A percentile compares a stretch with the other conserved stretches of the same genome.
phyloP scores from a whole-genome alignment of 2,113 vertebrate genomes.

The Oxyruncus cristatus region DNA sequence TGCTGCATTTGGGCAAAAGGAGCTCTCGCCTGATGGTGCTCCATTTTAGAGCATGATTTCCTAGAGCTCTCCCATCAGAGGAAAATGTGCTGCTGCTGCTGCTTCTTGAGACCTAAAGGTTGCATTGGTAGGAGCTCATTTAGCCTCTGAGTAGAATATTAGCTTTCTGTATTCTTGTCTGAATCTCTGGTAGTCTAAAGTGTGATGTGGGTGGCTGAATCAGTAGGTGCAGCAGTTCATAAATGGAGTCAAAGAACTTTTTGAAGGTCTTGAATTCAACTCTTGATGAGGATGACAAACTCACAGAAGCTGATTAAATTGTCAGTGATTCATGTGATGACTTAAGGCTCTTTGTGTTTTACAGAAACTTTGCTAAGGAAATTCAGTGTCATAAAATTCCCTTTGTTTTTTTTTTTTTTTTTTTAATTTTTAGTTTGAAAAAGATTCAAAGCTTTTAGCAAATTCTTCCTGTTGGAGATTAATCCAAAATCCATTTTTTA shows the following conservation, averaged over 20 bases:
- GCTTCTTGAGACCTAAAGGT: not conserved
- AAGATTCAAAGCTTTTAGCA: not conserved
- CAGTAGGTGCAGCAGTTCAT: constrained; percentile 28
- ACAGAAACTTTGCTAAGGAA: constrained; percentile 49
- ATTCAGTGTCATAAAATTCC: constrained; percentile 4
- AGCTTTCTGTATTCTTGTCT: not conserved
- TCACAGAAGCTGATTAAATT: constrained; percentile 70
- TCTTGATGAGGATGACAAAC: constrained; percentile 61
- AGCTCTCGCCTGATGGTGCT: not conserved
- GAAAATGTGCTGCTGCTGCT: not conserved
- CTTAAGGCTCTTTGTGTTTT: constrained; percentile 43
- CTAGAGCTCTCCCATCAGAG: not conserved
- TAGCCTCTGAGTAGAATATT: not conserved
- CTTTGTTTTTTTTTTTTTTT: not conserved
- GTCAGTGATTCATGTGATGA: constrained; percentile 69
- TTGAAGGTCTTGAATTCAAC: constrained; percentile 48
- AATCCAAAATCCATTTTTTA: not conserved
- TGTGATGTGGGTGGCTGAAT: constrained; percentile 39
- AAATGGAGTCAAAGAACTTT: constrained; percentile 41
- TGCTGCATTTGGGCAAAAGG: not conserved
- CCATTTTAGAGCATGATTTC: not conserved
- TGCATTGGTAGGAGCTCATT: not conserved
- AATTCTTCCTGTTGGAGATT: not conserved
- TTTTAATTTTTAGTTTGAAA: not conserved
- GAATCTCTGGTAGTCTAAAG: constrained; percentile 10